Percentiles rank a stretch among this genome's conserved stretches.
These are phyloP conservation scores for Phymastichus coffea DNA, from an alignment of 1,140 invertebrate species.

Conservation along the genomic window DNA sequence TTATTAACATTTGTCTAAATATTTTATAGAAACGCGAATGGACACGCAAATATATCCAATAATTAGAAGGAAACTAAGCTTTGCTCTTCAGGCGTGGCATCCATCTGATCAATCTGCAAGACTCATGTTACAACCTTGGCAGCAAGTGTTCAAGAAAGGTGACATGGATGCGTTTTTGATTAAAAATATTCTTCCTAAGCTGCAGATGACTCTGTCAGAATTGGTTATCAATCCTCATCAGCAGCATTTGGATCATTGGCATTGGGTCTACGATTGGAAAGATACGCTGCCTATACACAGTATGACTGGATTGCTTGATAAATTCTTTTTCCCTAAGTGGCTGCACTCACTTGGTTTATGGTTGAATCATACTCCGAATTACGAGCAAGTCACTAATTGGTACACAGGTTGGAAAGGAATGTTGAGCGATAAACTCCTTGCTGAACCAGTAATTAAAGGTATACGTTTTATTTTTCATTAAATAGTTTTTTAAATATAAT, in stretches of 20 bases:
- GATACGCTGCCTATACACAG: conserved; percentile 72
- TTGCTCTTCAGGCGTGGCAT: conserved; percentile 87
- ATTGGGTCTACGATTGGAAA: conserved; percentile 86
- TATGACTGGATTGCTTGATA: conserved; percentile 75
- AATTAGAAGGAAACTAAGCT: conserved; percentile 87
- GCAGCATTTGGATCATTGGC: conserved; percentile 78
- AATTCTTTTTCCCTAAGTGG: conserved; percentile 88
- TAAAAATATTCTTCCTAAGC: conserved; percentile 89
- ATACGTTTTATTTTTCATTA: conserved; percentile 6
- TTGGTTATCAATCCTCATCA: conserved; percentile 85
- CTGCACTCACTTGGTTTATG: conserved; percentile 76
- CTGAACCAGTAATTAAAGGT: conserved; percentile 72
- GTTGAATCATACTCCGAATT: conserved; percentile 80
- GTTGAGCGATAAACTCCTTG: conserved; percentile 68
- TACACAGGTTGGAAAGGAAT: conserved; percentile 85
- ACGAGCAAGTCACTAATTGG: conserved; percentile 84
- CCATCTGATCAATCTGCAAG: conserved; percentile 86
- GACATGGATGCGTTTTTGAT: conserved; percentile 84
- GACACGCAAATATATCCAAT: conserved; percentile 85
- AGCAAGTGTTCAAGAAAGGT: conserved; percentile 76
- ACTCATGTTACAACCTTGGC: conserved; percentile 91
- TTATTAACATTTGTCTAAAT: conserved; percentile 16
- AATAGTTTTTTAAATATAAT: not conserved
- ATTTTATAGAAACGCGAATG: conserved; percentile 60
- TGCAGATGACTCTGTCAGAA: conserved; percentile 71